A percentile compares a stretch with the other conserved stretches of the same genome.
Evolutionary conservation across 53 echinoderm and acorn worm genomes (phyloP).

Genomic region (Pentamera pediparva): DNA sequence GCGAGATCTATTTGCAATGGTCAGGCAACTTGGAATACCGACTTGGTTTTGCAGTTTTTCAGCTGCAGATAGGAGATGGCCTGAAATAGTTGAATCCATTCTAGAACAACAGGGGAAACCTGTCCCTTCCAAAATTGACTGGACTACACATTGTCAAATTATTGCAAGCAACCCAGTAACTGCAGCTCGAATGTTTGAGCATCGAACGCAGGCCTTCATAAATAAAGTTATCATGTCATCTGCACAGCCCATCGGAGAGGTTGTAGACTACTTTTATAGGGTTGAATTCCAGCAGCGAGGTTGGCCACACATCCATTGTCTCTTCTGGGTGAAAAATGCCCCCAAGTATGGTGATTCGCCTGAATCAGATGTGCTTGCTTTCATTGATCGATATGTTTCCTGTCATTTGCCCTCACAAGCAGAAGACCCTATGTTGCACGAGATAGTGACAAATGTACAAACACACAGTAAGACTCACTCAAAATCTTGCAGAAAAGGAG

Average conservation of each 20-base stretch:
- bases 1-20: slow-evolving; percentile 59
- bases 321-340: not conserved
- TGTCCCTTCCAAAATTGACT: slow-evolving; percentile 36
- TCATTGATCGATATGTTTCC: not conserved
- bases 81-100: slow-evolving; percentile 40
- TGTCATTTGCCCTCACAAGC: not conserved
- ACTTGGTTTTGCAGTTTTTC: slow-evolving; percentile 54
- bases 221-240: slow-evolving; percentile 46
- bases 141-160: slow-evolving; percentile 48
- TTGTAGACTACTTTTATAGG: slow-evolving; percentile 42
- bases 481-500: slow-evolving; percentile 51
- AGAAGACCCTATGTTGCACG: not conserved
- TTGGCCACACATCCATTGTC: slow-evolving; percentile 44
- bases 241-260: slow-evolving; percentile 62
- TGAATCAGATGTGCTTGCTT: not conserved
- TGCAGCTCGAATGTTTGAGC: slow-evolving; percentile 70
- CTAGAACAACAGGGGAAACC: slow-evolving; percentile 44
- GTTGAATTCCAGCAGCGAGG: slow-evolving; percentile 56
- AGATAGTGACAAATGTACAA: slow-evolving; percentile 32
- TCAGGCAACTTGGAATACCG: slow-evolving; percentile 17
- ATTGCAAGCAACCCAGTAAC: slow-evolving; percentile 63
- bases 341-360: not conserved
- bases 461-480: slow-evolving; percentile 56
- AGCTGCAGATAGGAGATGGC: slow-evolving; percentile 50
- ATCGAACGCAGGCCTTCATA: slow-evolving; percentile 52